A percentile compares a stretch with the other conserved stretches of the same genome.
phyloP scores from a whole-genome alignment of 92 coral and sea anemone species.

The Phenganax marumi region DNA sequence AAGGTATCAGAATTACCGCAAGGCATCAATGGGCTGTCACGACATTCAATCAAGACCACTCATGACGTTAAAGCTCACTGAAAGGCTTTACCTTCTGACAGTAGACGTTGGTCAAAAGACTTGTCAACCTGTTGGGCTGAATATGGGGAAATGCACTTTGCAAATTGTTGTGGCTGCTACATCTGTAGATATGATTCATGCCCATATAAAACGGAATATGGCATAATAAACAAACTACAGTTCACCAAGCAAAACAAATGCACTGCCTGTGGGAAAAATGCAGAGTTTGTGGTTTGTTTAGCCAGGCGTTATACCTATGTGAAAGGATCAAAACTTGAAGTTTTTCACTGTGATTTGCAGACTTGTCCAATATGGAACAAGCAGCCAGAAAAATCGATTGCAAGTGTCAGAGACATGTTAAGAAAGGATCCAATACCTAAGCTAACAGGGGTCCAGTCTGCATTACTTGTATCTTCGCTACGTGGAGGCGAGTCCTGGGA shows the following conservation, averaged over 20 bases:
- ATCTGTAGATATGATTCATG: not conserved
- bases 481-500: not conserved
- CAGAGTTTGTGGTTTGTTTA: not conserved
- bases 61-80: too few relatives aligned
- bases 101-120: too few relatives aligned
- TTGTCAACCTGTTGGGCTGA: too few relatives aligned
- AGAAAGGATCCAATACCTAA: not conserved
- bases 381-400: not conserved
- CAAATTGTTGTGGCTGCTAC: too few relatives aligned
- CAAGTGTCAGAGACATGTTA: not conserved
- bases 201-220: not conserved
- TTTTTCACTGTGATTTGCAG: not conserved
- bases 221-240: not conserved
- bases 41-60: too few relatives aligned
- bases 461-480: not conserved
- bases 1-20: too few relatives aligned
- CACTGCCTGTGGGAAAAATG: not conserved
- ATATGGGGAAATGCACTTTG: too few relatives aligned
- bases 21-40: too few relatives aligned
- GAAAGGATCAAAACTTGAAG: not conserved
- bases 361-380: not conserved
- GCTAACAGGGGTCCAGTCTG: not conserved
- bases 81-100: too few relatives aligned
- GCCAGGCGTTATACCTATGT: not conserved
- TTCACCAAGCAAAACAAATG: not conserved